Conservation (phyloP, 2,113 vertebrate genomes). For the Pterocles burchelli region DNA sequence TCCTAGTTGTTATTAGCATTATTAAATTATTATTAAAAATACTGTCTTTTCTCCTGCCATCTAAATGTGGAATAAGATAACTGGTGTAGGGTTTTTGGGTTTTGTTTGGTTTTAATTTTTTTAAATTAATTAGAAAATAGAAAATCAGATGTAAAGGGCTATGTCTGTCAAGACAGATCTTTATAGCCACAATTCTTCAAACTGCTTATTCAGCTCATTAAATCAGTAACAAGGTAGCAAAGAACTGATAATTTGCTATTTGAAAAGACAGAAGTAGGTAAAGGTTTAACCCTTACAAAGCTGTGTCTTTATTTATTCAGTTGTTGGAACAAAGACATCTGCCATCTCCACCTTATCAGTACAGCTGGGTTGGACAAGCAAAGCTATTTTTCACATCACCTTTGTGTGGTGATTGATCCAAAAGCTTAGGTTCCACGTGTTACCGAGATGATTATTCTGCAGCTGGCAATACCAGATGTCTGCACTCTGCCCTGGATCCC, state of each 20-base stretch:
- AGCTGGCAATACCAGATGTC: neutral
- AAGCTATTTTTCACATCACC: neutral
- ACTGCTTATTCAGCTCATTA: neutral
- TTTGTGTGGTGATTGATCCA: rapidly evolving
- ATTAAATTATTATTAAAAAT: neutral
- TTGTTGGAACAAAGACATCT: neutral
- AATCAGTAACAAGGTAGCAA: neutral
- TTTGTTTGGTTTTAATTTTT: neutral
- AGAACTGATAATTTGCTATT: neutral
- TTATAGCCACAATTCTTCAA: neutral
- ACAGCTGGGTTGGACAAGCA: neutral
- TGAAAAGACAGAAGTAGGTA: neutral
- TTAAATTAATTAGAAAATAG: neutral
- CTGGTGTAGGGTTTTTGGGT: neutral
- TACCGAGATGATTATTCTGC: neutral
- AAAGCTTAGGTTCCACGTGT: neutral
- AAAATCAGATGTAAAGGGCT: neutral
- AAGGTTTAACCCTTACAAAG: neutral
- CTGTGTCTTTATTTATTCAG: neutral
- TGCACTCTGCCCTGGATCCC: neutral
- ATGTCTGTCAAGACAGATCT: neutral
- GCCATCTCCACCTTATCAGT: neutral
- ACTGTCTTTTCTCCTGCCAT: neutral
- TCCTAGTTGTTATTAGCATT: neutral
- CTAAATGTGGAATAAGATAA: neutral